These are phyloP conservation scores for Lordiphosa clarofinis DNA, from an alignment of 1,140 invertebrate species.

Conservation along the genomic window DNA sequence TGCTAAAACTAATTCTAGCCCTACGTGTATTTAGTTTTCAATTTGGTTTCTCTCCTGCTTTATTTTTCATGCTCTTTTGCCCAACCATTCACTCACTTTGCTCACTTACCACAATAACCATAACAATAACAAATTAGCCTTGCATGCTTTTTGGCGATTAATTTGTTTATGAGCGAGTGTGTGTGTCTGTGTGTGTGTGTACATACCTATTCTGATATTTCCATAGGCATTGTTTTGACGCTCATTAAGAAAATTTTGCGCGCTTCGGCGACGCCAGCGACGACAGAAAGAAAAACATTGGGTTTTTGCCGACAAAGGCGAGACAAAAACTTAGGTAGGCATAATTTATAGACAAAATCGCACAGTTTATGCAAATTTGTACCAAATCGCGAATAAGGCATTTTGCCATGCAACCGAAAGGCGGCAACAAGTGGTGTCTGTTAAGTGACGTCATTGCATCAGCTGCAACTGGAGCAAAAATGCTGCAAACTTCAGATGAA, in stretches of 20 bases:
- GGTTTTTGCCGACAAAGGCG: slow-evolving; percentile 56
- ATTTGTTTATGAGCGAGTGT: slow-evolving; percentile 35
- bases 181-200: slow-evolving; percentile 12
- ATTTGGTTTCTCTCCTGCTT: not conserved
- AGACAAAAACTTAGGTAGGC: slow-evolving; percentile 35
- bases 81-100: slow-evolving; percentile 5
- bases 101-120: slow-evolving; percentile 48
- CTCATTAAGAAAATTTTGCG: slow-evolving; percentile 71
- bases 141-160: slow-evolving; percentile 60
- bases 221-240: slow-evolving; percentile 51
- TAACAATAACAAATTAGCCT: slow-evolving; percentile 71
- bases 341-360: slow-evolving; percentile 60
- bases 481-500: slow-evolving; percentile 34
- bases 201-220: slow-evolving; percentile 8
- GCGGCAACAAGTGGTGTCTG: slow-evolving; percentile 53
- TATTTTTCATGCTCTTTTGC: too few species aligned
- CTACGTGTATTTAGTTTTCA: not conserved
- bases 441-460: slow-evolving; percentile 45
- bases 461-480: slow-evolving; percentile 33
- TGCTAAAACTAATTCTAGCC: too few species aligned
- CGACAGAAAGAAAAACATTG: slow-evolving; percentile 9
- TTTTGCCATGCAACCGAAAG: slow-evolving; percentile 51
- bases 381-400: slow-evolving; percentile 41
- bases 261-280: slow-evolving; percentile 56
- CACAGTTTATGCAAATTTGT: slow-evolving; percentile 62